Conservation (phyloP, 2,113 vertebrate species). For the Riparia riparia region DNA sequence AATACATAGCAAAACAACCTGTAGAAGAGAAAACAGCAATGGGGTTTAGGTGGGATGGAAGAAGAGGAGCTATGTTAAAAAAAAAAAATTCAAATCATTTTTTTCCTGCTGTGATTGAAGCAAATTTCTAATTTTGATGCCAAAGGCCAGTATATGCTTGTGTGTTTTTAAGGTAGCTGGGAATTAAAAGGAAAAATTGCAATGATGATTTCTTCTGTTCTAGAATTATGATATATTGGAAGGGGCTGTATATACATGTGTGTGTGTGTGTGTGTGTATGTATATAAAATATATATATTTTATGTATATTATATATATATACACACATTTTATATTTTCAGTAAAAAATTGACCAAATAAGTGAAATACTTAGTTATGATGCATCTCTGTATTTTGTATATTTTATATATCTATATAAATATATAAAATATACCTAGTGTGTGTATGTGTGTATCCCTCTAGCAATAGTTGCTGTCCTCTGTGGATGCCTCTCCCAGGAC, state of each 20-base stretch:
- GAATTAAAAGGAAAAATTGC: neutral
- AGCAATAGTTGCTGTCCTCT: neutral
- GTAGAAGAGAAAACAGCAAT: neutral
- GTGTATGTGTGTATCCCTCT: neutral
- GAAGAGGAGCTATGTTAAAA: neutral
- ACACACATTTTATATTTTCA: neutral
- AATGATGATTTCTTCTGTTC: neutral
- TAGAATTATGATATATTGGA: neutral
- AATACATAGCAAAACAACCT: neutral
- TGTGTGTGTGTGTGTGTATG: neutral
- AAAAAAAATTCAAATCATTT: accelerated
- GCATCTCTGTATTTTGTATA: conserved; percentile 7
- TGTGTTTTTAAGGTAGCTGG: neutral
- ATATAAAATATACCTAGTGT: neutral
- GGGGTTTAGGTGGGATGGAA: neutral
- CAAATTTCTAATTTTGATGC: conserved; percentile 38
- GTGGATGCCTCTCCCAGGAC: neutral
- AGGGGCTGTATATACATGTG: neutral
- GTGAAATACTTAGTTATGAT: neutral
- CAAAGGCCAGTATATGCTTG: conserved; percentile 32
- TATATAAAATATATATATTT: no score
- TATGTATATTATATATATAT: neutral
- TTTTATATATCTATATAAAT: neutral
- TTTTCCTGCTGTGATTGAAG: neutral
- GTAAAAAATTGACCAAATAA: neutral